phyloP scores from a whole-genome alignment of 2,797 vertebrate genomes.

The Balearica regulorum region DNA sequence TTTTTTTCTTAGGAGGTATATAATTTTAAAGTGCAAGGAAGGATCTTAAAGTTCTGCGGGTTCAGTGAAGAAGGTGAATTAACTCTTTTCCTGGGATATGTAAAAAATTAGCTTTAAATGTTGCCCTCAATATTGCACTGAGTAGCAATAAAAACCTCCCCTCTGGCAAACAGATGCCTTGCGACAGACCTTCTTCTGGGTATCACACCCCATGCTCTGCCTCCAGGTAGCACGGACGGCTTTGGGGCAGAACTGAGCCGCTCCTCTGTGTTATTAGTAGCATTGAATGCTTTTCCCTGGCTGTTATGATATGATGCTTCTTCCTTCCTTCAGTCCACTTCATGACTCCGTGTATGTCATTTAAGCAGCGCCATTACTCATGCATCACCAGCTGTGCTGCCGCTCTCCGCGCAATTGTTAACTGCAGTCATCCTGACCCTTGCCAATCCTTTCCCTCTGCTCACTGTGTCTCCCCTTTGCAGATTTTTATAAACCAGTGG shows the following conservation, averaged over 20 bases:
- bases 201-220: neutral
- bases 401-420: rapidly evolving
- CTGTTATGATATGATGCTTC: rapidly evolving
- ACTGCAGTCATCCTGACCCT: neutral
- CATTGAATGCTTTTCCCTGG: neutral
- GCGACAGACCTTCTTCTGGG: neutral
- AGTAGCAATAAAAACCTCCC: neutral
- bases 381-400: neutral
- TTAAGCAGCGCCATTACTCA: neutral
- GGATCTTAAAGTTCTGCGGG: neutral
- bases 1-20: neutral
- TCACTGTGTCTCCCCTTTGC: rapidly evolving
- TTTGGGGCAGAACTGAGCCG: neutral
- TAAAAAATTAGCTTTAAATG: neutral
- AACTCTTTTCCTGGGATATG: neutral
- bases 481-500: neutral
- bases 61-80: neutral
- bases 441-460: neutral
- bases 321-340: neutral
- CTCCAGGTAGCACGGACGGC: rapidly evolving
- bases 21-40: neutral
- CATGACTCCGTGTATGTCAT: neutral
- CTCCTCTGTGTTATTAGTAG: neutral
- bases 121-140: neutral
- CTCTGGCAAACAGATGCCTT: neutral